phyloP scores from a whole-genome alignment of 2,888 invertebrate genomes.

The Sinhomidia bicolor region DNA sequence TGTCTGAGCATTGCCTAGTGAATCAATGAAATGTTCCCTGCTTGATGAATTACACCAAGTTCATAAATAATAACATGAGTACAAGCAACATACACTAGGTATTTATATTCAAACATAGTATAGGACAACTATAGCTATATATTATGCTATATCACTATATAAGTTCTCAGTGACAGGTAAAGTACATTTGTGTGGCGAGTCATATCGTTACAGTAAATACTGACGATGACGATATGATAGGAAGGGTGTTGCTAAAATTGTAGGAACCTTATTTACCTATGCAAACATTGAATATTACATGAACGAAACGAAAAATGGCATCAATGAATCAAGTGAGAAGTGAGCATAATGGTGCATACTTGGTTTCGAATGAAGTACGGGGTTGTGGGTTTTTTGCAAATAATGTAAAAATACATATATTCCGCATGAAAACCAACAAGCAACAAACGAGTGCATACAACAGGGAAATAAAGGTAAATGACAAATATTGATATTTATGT shows the following conservation, averaged over 20 bases:
- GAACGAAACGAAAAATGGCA: background rate
- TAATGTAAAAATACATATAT: background rate
- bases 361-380: conserved; percentile 5
- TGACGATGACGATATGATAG: background rate
- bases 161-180: background rate
- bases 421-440: background rate
- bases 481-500: too few species aligned
- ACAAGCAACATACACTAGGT: too few species aligned
- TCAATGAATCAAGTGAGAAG: background rate
- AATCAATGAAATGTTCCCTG: too few species aligned
- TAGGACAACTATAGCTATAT: too few species aligned
- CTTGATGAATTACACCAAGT: background rate
- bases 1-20: too few species aligned
- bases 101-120: too few species aligned
- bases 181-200: background rate
- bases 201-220: background rate
- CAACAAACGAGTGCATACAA: too few species aligned
- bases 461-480: too few species aligned
- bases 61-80: too few species aligned
- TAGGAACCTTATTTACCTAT: background rate
- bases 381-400: background rate
- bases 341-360: background rate
- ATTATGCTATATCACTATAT: too few species aligned
- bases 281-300: background rate
- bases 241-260: background rate